Conservation (phyloP, 2,113 vertebrate species). For the Cololabis saira region DNA sequence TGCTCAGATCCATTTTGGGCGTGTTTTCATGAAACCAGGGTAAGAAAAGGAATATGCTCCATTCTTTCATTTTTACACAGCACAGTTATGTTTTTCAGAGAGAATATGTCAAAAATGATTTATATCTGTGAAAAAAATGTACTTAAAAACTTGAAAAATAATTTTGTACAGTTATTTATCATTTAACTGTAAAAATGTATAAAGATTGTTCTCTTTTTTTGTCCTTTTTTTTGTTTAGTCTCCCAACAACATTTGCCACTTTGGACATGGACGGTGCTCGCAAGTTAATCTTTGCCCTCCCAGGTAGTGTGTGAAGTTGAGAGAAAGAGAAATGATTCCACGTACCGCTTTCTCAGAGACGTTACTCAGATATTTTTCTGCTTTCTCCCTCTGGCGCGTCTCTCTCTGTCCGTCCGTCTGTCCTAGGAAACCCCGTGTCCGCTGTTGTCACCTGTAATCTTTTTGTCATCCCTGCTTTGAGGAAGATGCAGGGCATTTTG, state of each 20-base stretch:
- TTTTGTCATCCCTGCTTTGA: constrained; percentile 98
- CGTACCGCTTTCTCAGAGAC: constrained; percentile 36
- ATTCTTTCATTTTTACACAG: not conserved
- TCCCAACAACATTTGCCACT: constrained; percentile 98
- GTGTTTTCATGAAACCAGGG: constrained; percentile 99
- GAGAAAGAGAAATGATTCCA: constrained; percentile 75
- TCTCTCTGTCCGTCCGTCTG: constrained; percentile 45
- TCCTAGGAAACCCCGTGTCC: constrained; percentile 96
- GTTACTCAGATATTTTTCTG: constrained; percentile 67
- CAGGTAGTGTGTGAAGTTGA: constrained; percentile 92
- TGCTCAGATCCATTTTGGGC: constrained; percentile 98
- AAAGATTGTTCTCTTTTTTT: constrained; percentile 7
- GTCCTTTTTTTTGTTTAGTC: constrained; percentile 72
- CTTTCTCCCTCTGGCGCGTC: constrained; percentile 12
- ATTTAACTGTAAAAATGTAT: too few species aligned
- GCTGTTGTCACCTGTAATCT: constrained; percentile 99
- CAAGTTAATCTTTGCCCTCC: constrained; percentile 99
- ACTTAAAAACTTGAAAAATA: too few species aligned
- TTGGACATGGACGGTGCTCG: constrained; percentile 97
- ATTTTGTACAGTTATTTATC: too few species aligned
- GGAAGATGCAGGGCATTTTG: constrained; percentile 99
- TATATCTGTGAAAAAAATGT: not conserved
- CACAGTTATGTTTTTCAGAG: not conserved
- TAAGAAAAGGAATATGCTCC: constrained; percentile 67
- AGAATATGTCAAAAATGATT: not conserved